Evolutionary conservation across 2,888 invertebrate species (phyloP).

Genomic region (Chydorus sphaericus): DNA sequence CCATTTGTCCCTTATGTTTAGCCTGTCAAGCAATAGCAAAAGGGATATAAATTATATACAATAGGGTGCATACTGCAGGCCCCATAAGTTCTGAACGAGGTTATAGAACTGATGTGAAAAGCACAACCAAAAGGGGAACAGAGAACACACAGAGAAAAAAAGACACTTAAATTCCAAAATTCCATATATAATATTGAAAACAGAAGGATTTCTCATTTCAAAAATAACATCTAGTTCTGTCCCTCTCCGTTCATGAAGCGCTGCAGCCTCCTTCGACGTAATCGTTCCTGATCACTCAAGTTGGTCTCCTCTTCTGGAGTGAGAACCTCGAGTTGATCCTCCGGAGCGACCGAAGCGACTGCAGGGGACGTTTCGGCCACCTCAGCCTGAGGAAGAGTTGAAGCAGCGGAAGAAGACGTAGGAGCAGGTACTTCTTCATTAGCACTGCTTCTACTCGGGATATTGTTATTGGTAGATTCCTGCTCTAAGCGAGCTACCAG

Average conservation of each 20-base stretch:
- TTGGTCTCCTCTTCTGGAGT: constrained; percentile 10
- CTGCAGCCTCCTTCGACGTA: constrained; percentile 12
- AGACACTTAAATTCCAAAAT: neutral
- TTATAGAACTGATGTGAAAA: too few relatives aligned
- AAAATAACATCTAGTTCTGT: neutral
- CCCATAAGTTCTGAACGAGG: too few relatives aligned
- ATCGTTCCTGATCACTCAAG: constrained; percentile 14
- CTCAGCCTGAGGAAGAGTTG: neutral
- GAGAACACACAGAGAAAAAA: neutral
- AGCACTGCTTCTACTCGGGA: neutral
- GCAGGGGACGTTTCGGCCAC: neutral
- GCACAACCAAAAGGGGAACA: neutral
- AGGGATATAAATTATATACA: constrained; percentile 1
- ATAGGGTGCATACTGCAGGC: too few relatives aligned
- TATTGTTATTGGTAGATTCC: neutral
- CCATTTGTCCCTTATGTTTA: too few relatives aligned
- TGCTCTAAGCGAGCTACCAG: constrained; percentile 23
- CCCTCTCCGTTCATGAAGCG: constrained; percentile 8
- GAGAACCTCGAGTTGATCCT: neutral
- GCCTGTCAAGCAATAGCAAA: neutral
- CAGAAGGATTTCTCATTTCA: too few relatives aligned
- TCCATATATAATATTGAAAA: neutral
- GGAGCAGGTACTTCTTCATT: neutral
- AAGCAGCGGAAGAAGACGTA: neutral
- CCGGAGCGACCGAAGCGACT: neutral